These are phyloP conservation scores for Zaprionus ornatus DNA, from an alignment of 1,140 invertebrate species.

Conservation along the genomic window DNA sequence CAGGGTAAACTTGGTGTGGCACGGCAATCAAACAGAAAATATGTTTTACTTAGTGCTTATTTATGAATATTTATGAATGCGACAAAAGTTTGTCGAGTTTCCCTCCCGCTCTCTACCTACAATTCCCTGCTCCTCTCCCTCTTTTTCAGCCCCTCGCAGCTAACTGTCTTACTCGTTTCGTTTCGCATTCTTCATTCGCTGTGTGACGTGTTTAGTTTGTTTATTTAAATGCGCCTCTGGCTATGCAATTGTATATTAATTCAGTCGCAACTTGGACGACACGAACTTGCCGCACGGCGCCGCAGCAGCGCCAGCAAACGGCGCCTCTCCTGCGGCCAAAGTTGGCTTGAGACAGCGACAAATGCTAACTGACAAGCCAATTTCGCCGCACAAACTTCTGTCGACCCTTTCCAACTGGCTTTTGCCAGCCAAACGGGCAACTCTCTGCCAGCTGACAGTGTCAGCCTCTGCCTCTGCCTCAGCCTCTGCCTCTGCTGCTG, in stretches of 20 bases:
- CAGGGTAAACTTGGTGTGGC: constrained; percentile 44
- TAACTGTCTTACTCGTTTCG: not conserved
- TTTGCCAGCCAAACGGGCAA: constrained; percentile 17
- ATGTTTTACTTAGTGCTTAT: constrained; percentile 67
- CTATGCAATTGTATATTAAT: constrained; percentile 83
- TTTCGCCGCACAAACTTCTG: constrained; percentile 46
- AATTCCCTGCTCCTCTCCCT: not conserved
- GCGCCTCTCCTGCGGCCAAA: constrained; percentile 26
- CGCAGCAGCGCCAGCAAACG: not conserved
- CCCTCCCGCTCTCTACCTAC: not conserved
- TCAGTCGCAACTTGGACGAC: constrained; percentile 56
- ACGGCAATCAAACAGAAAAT: constrained; percentile 80
- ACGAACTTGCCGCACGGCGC: constrained; percentile 4
- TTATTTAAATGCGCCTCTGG: constrained; percentile 80
- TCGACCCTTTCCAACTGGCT: constrained; percentile 47
- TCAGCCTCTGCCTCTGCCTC: constrained; percentile 58
- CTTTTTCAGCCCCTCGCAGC: not conserved
- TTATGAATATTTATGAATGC: constrained; percentile 82
- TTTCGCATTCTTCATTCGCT: not conserved
- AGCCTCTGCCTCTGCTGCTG: constrained; percentile 41
- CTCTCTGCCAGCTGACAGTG: constrained; percentile 20
- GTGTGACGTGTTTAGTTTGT: constrained; percentile 62
- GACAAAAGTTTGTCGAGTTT: constrained; percentile 62
- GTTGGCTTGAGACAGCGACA: constrained; percentile 64
- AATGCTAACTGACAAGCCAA: constrained; percentile 82